Percentiles rank a stretch among this genome's conserved stretches.
These are phyloP conservation scores for Disparrhopalites patrizii DNA, from an alignment of 2,888 invertebrate species.

Conservation along the genomic window DNA sequence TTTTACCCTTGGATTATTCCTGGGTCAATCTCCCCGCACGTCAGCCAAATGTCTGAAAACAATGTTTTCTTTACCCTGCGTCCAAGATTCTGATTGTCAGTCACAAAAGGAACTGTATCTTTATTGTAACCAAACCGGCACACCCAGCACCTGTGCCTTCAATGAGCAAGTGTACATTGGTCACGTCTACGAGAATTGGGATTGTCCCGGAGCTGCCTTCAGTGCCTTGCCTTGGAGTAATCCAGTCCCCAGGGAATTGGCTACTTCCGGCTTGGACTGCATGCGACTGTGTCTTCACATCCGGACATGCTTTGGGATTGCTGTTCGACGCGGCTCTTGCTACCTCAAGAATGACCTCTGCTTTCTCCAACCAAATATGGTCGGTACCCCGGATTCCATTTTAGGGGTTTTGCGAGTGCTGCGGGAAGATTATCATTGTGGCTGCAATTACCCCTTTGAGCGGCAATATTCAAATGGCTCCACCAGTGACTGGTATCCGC, in stretches of 20 bases:
- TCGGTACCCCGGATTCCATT: constrained; percentile 28
- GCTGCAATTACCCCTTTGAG: constrained; percentile 43
- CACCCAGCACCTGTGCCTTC: constrained; percentile 34
- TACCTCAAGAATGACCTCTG: constrained; percentile 41
- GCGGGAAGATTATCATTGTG: constrained; percentile 45
- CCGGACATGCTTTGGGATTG: constrained; percentile 39
- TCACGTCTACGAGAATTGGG: constrained; percentile 33
- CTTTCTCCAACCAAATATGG: constrained; percentile 28
- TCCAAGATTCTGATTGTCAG: constrained; percentile 29
- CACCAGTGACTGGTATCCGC: constrained; percentile 38
- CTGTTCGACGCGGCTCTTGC: constrained; percentile 32
- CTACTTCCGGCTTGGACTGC: constrained; percentile 39
- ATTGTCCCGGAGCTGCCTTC: constrained; percentile 40
- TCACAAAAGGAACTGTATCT: constrained; percentile 35
- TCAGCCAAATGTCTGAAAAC: constrained; percentile 42
- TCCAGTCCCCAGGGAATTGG: constrained; percentile 34
- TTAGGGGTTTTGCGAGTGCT: constrained; percentile 33
- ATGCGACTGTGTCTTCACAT: constrained; percentile 35
- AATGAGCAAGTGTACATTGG: constrained; percentile 38
- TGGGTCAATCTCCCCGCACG: too few species aligned
- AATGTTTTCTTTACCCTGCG: constrained; percentile 33
- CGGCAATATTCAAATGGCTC: constrained; percentile 34
- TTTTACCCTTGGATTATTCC: too few species aligned
- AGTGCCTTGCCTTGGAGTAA: constrained; percentile 39
- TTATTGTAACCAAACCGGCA: constrained; percentile 38